A percentile compares a stretch with the other conserved stretches of the same genome.
phyloP scores from a whole-genome alignment of 2,113 vertebrate species.

The Mungos mungo region DNA sequence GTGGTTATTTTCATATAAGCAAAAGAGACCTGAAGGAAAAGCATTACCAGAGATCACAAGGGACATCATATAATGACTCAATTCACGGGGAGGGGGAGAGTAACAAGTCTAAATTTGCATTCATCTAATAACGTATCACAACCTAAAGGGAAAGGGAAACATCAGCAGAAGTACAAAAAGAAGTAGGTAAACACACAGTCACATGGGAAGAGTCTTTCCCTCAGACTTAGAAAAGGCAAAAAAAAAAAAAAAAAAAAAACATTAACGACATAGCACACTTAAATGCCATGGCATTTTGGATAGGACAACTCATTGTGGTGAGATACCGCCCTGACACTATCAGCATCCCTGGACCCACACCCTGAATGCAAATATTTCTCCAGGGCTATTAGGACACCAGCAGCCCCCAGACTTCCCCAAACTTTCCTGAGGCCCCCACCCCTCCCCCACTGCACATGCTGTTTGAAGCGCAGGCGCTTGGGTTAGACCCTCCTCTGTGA shows the following conservation, averaged over 20 bases:
- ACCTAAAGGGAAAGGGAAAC: background rate
- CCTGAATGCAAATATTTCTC: background rate
- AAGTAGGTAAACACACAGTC: background rate
- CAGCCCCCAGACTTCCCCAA: background rate
- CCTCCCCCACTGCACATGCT: accelerated
- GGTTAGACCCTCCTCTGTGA: background rate
- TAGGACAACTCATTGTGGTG: background rate
- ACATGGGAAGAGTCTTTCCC: background rate
- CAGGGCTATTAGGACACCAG: background rate
- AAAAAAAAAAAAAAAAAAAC: background rate
- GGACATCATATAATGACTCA: background rate
- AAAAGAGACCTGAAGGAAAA: background rate
- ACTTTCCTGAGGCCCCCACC: background rate
- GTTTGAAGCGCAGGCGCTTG: background rate
- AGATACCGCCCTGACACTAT: background rate
- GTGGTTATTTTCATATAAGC: background rate
- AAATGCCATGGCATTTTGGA: background rate
- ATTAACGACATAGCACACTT: background rate
- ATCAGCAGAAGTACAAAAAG: background rate
- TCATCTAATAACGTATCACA: background rate
- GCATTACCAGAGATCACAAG: background rate
- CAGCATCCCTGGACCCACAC: background rate
- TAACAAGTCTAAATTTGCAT: background rate
- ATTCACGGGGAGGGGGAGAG: background rate
- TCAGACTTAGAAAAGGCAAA: background rate